These are phyloP conservation scores for Philaethria dido DNA, from an alignment of 2,888 invertebrate species.

Conservation along the genomic window DNA sequence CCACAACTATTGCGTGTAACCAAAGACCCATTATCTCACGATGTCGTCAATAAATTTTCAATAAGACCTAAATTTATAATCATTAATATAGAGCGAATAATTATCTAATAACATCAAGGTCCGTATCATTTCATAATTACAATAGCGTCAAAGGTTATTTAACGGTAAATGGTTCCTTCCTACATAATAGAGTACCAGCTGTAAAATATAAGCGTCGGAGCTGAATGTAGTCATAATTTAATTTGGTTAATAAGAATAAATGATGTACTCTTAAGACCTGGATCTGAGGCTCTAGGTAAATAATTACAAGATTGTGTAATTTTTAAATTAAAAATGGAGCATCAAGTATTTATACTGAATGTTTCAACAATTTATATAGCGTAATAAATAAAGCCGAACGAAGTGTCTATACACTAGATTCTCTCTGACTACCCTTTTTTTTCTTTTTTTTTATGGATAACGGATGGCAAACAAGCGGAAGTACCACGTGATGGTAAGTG, in stretches of 20 bases:
- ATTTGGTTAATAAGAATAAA: constrained; percentile 36
- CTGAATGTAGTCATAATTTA: constrained; percentile 36
- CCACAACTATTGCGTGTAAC: too few species aligned
- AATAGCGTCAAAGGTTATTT: constrained; percentile 11
- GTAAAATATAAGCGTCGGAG: constrained; percentile 28
- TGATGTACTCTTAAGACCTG: constrained; percentile 21
- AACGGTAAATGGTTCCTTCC: constrained; percentile 16
- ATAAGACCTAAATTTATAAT: neutral
- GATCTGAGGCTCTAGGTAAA: constrained; percentile 15
- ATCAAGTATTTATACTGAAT: too few species aligned
- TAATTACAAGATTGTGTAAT: constrained; percentile 1
- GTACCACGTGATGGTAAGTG: too few species aligned
- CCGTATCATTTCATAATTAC: constrained; percentile 9
- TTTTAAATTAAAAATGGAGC: neutral
- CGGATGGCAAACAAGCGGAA: too few species aligned
- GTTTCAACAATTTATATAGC: too few species aligned
- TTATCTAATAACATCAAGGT: neutral
- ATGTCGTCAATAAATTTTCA: neutral
- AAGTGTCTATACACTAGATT: too few species aligned
- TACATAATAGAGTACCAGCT: constrained; percentile 28
- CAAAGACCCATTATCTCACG: too few species aligned
- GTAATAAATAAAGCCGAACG: too few species aligned
- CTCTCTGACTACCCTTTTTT: too few species aligned
- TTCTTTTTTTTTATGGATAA: too few species aligned
- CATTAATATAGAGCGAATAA: neutral